Evolutionary conservation across 2,113 vertebrate species (phyloP).

Genomic region (Malaclemys terrapin): DNA sequence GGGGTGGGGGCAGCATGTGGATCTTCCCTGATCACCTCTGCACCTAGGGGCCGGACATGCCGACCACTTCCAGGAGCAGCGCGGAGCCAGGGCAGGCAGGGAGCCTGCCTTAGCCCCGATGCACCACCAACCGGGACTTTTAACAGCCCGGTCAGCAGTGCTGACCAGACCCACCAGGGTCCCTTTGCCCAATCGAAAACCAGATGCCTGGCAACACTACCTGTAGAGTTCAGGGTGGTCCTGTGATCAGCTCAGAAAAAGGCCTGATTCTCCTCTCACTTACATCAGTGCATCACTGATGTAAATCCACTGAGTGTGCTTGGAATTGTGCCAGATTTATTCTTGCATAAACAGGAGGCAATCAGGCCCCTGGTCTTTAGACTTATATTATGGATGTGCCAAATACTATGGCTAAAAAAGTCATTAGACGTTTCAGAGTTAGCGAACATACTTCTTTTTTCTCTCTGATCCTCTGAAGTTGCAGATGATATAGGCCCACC

Average conservation of each 20-base stretch:
- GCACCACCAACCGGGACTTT: too few species aligned
- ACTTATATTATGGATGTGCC: background rate
- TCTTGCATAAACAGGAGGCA: background rate
- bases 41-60: too few species aligned
- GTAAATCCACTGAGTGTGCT: background rate
- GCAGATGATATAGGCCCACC: background rate
- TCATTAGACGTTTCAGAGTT: background rate
- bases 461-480: background rate
- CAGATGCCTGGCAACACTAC: too few species aligned
- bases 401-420: background rate
- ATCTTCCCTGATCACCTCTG: too few species aligned
- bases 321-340: background rate
- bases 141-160: too few species aligned
- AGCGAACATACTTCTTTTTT: background rate
- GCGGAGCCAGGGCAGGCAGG: too few species aligned
- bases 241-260: background rate
- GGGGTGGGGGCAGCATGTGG: too few species aligned
- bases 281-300: background rate
- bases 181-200: too few species aligned
- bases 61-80: too few species aligned
- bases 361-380: background rate
- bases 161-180: too few species aligned
- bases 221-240: background rate
- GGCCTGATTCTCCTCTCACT: background rate
- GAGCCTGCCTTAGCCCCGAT: too few species aligned